Base-by-base conservation (phyloP, 2,888 invertebrate genomes). In the Lasiommata megera region DNA sequence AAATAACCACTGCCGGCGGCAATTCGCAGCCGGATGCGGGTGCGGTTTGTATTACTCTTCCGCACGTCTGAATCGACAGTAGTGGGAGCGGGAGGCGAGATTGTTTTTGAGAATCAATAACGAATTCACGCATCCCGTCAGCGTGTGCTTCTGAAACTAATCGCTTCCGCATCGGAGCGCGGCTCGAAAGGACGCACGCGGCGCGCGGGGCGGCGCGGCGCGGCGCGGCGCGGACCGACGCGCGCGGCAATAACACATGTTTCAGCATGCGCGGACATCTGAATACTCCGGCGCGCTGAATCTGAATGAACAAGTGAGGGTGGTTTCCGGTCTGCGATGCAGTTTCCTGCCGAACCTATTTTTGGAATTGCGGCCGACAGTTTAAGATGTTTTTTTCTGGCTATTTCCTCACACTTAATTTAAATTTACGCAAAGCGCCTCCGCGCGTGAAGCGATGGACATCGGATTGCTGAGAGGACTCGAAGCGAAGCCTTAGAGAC, bases 81-180 rank as follows among this genome's bases (percentile, higher is more conserved):
- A 11, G 65, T 51, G 62, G 63, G 68, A 74, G 67, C 55, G 74
- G 71, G 58, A 72, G 11, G 44, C 46, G 61, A 66, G 62, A 67
- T 71, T 73, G 74, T 76, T 80, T 86, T 82, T 82, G 77, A 82
- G 84, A 80, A 82, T 86, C 82, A 79, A 85, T 85, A 86, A 86
- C 84, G 82, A 80, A 80, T 78, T 76, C 77, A 82, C 74, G 74
- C 85, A 86, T 88, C 88, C 86, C 84, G 86, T 86, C 87, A 84
- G 77, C 87, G 79, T 85, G 84, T 79, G 85, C 79, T 78, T 77
- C 79, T 82, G 82, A 84, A 85, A 88, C 85, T 83, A 87, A 88
- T 88, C 84, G 86, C 82, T 88, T 88, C 88, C 88, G 80, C 68
- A 75, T 76, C 60, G 63, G 60, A 55, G 50, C 36, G 23, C 41